Base-by-base conservation (phyloP, 2,888 invertebrate genomes). In the Stenotaenia linearis region DNA sequence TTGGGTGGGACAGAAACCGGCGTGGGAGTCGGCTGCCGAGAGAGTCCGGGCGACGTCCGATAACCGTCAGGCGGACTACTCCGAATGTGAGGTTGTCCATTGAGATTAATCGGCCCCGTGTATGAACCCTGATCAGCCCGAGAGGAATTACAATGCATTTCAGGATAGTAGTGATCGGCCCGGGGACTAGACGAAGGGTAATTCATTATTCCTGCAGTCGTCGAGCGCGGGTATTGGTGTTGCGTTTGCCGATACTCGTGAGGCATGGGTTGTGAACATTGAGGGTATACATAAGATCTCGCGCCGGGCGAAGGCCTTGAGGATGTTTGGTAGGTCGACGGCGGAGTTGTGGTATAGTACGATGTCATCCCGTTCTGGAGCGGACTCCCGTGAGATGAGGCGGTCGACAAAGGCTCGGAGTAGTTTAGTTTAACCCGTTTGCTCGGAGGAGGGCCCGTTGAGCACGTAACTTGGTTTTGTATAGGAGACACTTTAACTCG, bases 131-230 rank as follows among this genome's bases (percentile, higher is more conserved):
- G 78, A n/a, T 78, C 78, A 9, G 61, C n/a, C 1, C 78, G 30
- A 12, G 77, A 30, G 23, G 45, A 40, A 45, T 18, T 76, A 35
- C 77, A 77, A 12, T 77, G 77, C 25, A 77, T 77, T 0, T 50
- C 77, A 5, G 28, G 28, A 10, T 56, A 35, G 21, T 78, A 78
- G 32, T 30, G 69, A 15, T 78, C 78, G n/a, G 56, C 69, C 78
- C 78, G 56, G 28, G 56, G 78, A 78, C 78, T 78, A 61, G 78
- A 78, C 10, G 21, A 61, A 4, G 56, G 35, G 23, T 56, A 69
- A 18, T 25, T 30, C 78, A 78, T 78, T 21, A 69, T 25, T 2
- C 32, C 30, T 4, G 56, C 23, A 23, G 61, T 35, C 32, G 78
- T 10, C 15, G 69, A 32, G 15, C 78, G 56, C 23, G 28, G 69